Percentiles rank a stretch among this genome's conserved stretches.
Evolutionary conservation across 1,140 invertebrate genomes (phyloP).

Genomic region (Solenopsis invicta): DNA sequence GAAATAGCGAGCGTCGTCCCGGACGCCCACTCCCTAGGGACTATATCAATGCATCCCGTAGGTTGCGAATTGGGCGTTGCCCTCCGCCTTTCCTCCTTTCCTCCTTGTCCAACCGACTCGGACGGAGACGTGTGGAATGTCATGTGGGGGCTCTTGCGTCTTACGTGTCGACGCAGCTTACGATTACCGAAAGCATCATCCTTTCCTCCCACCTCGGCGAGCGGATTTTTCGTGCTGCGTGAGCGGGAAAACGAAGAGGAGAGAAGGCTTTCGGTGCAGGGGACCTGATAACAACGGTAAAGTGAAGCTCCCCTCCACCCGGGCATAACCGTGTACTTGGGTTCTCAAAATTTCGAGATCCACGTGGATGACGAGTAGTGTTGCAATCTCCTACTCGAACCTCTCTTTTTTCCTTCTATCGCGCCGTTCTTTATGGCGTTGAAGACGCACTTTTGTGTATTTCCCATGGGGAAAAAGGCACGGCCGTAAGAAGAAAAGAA

Average conservation of each 20-base stretch:
- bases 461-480: constrained; percentile 60
- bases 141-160: constrained; percentile 67
- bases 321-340: constrained; percentile 44
- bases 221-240: constrained; percentile 38
- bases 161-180: not conserved
- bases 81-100: constrained; percentile 59
- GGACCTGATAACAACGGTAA: not conserved
- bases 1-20: constrained; percentile 70
- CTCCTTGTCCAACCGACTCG: constrained; percentile 12
- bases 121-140: constrained; percentile 71
- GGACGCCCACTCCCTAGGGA: constrained; percentile 73
- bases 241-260: constrained; percentile 6
- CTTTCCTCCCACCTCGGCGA: constrained; percentile 43
- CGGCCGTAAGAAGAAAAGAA: constrained; percentile 11
- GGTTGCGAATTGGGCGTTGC: constrained; percentile 82
- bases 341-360: constrained; percentile 73
- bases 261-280: not conserved
- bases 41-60: constrained; percentile 73
- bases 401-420: constrained; percentile 17
- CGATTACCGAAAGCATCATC: constrained; percentile 37
- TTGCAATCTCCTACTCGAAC: constrained; percentile 77
- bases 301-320: no score
- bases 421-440: not conserved
- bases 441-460: constrained; percentile 44
- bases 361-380: constrained; percentile 78